phyloP scores from a whole-genome alignment of 2,113 vertebrate species.

The Neogobius melanostomus region DNA sequence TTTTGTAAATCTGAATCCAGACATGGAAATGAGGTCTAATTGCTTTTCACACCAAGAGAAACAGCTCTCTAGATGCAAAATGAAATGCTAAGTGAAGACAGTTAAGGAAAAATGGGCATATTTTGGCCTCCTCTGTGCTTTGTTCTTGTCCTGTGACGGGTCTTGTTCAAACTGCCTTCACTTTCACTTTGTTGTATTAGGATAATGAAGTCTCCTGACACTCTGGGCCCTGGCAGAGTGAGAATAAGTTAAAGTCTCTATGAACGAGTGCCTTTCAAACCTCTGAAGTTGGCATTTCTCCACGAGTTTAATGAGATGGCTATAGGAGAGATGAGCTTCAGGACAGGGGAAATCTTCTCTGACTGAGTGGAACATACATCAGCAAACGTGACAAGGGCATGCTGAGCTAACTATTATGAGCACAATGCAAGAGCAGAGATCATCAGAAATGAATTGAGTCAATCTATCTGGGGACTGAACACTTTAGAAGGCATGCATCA shows the following conservation, averaged over 20 bases:
- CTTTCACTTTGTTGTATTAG: constrained; percentile 65
- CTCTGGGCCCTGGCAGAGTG: constrained; percentile 46
- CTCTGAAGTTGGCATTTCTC: constrained; percentile 48
- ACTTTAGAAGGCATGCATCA: background rate
- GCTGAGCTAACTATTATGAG: constrained; percentile 6
- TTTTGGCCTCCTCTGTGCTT: constrained; percentile 13
- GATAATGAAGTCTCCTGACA: constrained; percentile 71
- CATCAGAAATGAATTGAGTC: background rate
- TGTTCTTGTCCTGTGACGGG: constrained; percentile 49
- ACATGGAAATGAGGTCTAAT: constrained; percentile 18
- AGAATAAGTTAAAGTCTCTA: constrained; percentile 53
- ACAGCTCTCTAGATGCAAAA: background rate
- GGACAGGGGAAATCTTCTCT: background rate
- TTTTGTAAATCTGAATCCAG: background rate
- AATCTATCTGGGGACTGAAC: background rate
- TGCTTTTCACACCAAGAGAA: constrained; percentile 8
- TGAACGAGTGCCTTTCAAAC: constrained; percentile 7
- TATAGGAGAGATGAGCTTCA: constrained; percentile 47
- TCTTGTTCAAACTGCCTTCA: constrained; percentile 54
- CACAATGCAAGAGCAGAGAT: background rate
- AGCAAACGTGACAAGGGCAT: constrained; percentile 14
- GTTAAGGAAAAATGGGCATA: constrained; percentile 25
- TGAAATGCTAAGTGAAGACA: constrained; percentile 5
- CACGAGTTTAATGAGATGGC: constrained; percentile 64
- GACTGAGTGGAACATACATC: constrained; percentile 15